phyloP scores from a whole-genome alignment of 1,140 invertebrate genomes.

The Sinella curviseta region DNA sequence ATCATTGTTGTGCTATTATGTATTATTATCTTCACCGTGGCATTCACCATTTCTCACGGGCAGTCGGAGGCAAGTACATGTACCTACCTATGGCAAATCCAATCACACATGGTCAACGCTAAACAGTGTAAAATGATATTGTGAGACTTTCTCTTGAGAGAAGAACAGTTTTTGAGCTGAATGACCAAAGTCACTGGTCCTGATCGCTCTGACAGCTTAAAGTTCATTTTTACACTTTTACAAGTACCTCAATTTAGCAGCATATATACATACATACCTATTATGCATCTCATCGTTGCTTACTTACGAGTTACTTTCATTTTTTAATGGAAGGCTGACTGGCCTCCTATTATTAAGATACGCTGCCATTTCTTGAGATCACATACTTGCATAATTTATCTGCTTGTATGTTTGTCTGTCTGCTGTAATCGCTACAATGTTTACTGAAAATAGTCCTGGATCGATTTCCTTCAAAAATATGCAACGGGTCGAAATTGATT shows the following conservation, averaged over 20 bases:
- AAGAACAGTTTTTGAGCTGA: background rate
- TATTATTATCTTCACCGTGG: background rate
- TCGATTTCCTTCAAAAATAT: too few relatives aligned
- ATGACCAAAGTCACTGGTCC: background rate
- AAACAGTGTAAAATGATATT: too few relatives aligned
- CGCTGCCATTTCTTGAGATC: too few relatives aligned
- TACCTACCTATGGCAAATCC: too few relatives aligned
- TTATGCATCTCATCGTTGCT: background rate
- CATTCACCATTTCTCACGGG: conserved; percentile 13
- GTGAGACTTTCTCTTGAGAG: background rate
- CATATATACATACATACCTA: background rate
- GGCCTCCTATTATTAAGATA: background rate
- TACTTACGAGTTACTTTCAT: conserved; percentile 4
- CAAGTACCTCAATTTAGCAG: conserved; percentile 1
- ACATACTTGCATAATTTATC: too few relatives aligned
- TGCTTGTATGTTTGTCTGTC: background rate
- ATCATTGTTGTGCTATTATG: background rate
- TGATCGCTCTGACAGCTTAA: background rate
- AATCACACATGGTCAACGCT: background rate
- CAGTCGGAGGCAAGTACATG: too few relatives aligned
- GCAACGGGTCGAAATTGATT: too few relatives aligned
- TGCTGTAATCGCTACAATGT: too few relatives aligned
- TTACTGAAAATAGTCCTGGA: too few relatives aligned
- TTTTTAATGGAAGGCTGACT: background rate
- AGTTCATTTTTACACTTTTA: conserved; percentile 3